Evolutionary conservation across 2,113 vertebrate genomes (phyloP), one percentile per base, ranked within the genome.

Genomic region (Nesogale talazaci): DNA sequence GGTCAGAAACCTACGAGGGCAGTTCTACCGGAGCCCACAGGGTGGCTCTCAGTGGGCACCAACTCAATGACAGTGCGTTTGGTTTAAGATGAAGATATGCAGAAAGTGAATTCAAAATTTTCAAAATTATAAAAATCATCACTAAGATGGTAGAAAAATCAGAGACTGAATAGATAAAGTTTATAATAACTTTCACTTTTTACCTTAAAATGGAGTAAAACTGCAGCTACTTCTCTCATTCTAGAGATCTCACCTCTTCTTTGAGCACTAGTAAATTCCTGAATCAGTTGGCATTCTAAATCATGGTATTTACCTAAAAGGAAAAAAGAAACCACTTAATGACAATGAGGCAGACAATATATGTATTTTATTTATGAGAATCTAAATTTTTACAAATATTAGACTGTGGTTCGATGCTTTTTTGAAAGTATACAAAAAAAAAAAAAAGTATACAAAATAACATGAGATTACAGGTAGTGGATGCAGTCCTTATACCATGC

Each of bases 161-260:
- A 94, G 25, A 84, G 12, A 70, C 16, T n/a, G 20, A 81, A 72
- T 29, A 94, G 2, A 89, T 1, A 84, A 14, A 93, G 22, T 52
- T 42, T 76, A n/a, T 36, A 94, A 52, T 75, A 81, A 93, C 81
- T n/a, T 63, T 65, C 14, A 88, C 11, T 31, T 67, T 67, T 67
- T 67, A 99, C 99, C 99, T 99, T 99, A 97, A 99, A 99, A 97
- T 99, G 99, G 96, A 99, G 98, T 74, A 99, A 98, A 97, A 99
- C 99, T 29, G 99, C 99, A 92, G 99, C 99, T 95, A 99, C 99
- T 98, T 99, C 99, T 97, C 99, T 98, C 99, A 99, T 99, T 92
- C 99, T 99, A 91, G 99, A 99, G 89, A 99, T 99, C 97, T 99
- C 99, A 5, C 99, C 98, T 97, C 98, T 98, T 92, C 98, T 98